phyloP scores from a whole-genome alignment of 2,113 vertebrate species.

The Coptodon rendalli region DNA sequence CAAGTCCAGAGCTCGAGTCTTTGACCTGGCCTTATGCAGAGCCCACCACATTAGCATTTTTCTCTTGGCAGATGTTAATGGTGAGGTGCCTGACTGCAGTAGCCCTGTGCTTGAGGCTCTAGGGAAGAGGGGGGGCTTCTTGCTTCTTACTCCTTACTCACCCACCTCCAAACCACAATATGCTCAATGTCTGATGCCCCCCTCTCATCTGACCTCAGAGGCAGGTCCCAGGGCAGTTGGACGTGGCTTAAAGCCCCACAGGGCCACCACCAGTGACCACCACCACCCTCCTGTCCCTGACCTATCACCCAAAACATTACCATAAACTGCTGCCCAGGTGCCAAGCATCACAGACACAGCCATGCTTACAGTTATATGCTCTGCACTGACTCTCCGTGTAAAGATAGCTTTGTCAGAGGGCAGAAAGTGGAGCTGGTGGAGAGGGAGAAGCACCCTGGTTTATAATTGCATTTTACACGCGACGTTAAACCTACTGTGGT shows the following conservation, averaged over 20 bases:
- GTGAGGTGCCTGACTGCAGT: slow-evolving; percentile 37
- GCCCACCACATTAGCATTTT: slow-evolving; percentile 54
- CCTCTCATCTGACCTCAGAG: slow-evolving; percentile 49
- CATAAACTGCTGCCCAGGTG: slow-evolving; percentile 52
- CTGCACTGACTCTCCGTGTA: slow-evolving; percentile 19
- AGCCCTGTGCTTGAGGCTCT: slow-evolving; percentile 23
- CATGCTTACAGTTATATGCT: slow-evolving; percentile 8
- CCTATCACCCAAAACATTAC: slow-evolving; percentile 64
- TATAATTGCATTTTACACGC: slow-evolving; percentile 57
- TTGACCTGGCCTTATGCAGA: slow-evolving; percentile 33
- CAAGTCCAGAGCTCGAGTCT: slow-evolving; percentile 30
- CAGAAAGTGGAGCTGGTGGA: slow-evolving; percentile 7
- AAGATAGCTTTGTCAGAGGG: slow-evolving; percentile 59
- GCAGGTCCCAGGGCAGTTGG: slow-evolving; percentile 48
- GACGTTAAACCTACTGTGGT: slow-evolving; percentile 56
- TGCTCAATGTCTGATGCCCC: slow-evolving; percentile 49
- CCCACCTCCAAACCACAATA: slow-evolving; percentile 41
- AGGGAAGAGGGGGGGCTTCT: background rate
- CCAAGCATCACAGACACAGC: slow-evolving; percentile 55
- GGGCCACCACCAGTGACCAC: slow-evolving; percentile 38
- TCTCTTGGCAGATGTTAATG: slow-evolving; percentile 42
- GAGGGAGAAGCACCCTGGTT: slow-evolving; percentile 17
- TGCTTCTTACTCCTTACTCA: background rate
- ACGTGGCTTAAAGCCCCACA: slow-evolving; percentile 45
- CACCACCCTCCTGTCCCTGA: slow-evolving; percentile 51